A percentile compares a stretch with the other conserved stretches of the same genome.
Conservation (phyloP, 2,888 invertebrate genomes). For the Drosophila macrothrix region DNA sequence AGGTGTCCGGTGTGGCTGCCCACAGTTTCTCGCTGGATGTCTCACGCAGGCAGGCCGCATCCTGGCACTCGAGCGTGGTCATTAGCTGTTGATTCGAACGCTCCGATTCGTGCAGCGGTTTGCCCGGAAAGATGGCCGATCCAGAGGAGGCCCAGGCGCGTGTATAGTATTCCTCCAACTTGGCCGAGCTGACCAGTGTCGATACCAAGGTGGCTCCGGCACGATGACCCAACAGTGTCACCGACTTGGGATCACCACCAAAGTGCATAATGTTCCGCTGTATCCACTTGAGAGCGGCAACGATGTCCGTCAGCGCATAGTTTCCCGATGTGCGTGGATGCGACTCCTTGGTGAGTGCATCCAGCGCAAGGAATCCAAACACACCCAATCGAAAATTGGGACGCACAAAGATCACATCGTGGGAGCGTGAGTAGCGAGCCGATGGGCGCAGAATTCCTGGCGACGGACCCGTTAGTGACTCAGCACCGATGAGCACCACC, state of each 20-base stretch:
- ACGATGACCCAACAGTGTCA: conserved; percentile 93
- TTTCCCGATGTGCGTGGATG: conserved; percentile 93
- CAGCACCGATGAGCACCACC: conserved; percentile 92
- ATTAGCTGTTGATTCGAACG: conserved; percentile 88
- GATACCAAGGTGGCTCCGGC: conserved; percentile 94
- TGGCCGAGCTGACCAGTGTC: conserved; percentile 88
- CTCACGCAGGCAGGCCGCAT: conserved; percentile 87
- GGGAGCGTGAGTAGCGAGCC: conserved; percentile 90
- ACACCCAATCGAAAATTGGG: conserved; percentile 93
- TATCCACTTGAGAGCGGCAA: conserved; percentile 92
- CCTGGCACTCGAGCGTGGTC: conserved; percentile 86
- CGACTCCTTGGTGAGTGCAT: conserved; percentile 88
- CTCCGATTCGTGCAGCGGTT: conserved; percentile 87
- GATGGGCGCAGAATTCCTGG: conserved; percentile 91
- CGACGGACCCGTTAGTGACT: conserved; percentile 91
- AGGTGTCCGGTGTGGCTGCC: conserved; percentile 89
- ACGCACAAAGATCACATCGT: conserved; percentile 93
- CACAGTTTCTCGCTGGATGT: conserved; percentile 87
- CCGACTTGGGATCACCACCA: conserved; percentile 91
- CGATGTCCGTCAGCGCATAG: conserved; percentile 93
- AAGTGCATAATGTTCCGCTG: conserved; percentile 93
- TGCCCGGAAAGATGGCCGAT: conserved; percentile 90
- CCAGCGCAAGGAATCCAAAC: conserved; percentile 92
- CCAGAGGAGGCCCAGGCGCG: conserved; percentile 93
- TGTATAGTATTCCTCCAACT: conserved; percentile 89